These are phyloP conservation scores for Herpetotheres cachinnans DNA, from an alignment of 2,113 vertebrate genomes.

Conservation along the genomic window DNA sequence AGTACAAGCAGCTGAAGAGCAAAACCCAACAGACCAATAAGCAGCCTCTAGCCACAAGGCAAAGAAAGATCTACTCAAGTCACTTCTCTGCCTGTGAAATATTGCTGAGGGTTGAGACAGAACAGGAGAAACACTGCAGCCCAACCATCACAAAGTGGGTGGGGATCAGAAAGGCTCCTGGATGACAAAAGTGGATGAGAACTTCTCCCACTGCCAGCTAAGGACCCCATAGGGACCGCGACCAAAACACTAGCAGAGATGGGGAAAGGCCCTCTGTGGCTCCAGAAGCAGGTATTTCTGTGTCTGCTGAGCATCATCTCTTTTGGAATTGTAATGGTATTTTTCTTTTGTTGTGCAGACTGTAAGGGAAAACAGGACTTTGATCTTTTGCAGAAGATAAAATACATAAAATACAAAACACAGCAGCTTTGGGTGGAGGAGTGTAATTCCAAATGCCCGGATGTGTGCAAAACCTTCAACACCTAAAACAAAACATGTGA, in stretches of 20 bases:
- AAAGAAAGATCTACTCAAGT: neutral
- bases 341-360: neutral
- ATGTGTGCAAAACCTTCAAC: neutral
- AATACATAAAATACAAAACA: neutral
- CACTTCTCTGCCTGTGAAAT: neutral
- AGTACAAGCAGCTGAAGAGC: neutral
- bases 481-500: neutral
- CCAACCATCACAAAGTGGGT: neutral
- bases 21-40: neutral
- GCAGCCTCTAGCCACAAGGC: neutral
- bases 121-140: neutral
- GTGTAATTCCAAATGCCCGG: neutral
- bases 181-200: neutral
- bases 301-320: neutral
- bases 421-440: neutral
- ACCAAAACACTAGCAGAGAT: neutral
- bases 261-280: neutral
- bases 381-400: neutral
- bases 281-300: neutral
- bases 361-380: neutral
- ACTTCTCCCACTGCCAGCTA: neutral
- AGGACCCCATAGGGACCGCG: neutral
- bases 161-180: neutral
- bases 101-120: neutral
- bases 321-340: neutral